A percentile compares a stretch with the other conserved stretches of the same genome.
phyloP scores from a whole-genome alignment of 2,888 invertebrate species.

The Machimus atricapillus region DNA sequence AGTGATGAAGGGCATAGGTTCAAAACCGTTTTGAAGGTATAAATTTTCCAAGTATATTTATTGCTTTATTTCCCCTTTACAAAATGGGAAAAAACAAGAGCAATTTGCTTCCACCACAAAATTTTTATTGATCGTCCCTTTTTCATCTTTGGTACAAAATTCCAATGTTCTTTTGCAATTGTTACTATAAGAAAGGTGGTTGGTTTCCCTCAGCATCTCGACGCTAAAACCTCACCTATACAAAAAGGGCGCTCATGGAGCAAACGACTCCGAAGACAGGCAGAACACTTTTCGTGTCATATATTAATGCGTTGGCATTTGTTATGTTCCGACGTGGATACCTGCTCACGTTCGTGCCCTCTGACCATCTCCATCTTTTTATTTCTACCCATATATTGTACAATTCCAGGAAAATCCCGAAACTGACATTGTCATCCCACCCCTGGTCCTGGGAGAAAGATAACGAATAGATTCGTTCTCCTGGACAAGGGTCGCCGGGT shows the following conservation, averaged over 20 bases:
- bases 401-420: not conserved
- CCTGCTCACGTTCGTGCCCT: constrained; percentile 7
- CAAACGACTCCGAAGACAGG: not conserved
- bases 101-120: not conserved
- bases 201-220: not conserved
- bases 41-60: not conserved
- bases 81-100: not conserved
- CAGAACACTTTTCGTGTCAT: not conserved
- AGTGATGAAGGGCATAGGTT: not conserved
- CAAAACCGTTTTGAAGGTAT: not conserved
- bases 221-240: not conserved
- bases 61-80: not conserved
- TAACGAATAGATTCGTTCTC: not conserved
- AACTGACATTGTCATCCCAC: not conserved
- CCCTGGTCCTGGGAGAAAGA: not conserved
- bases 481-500: not conserved
- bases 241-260: not conserved
- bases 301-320: constrained; percentile 19
- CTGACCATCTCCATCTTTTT: not conserved
- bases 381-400: not conserved
- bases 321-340: constrained; percentile 5
- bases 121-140: not conserved
- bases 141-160: not conserved
- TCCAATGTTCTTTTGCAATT: not conserved
- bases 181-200: not conserved